These are phyloP conservation scores for Eulemur coronatus DNA, from an alignment of 2,797 vertebrate species.

Conservation along the genomic window DNA sequence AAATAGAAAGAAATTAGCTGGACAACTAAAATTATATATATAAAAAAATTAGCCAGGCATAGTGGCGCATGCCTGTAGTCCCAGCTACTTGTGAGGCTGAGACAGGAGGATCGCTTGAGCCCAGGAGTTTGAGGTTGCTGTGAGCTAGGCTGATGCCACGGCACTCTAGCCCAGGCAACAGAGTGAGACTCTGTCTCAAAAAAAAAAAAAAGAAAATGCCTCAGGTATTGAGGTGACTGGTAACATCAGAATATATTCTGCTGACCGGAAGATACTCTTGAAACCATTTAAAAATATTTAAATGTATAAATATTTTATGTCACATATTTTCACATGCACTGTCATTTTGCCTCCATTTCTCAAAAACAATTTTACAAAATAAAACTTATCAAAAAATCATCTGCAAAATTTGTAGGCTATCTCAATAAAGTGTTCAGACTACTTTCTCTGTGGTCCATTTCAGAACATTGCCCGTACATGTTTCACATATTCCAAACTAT, in stretches of 20 bases:
- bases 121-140: too few species aligned
- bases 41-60: too few species aligned
- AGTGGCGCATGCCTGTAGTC: too few species aligned
- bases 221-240: neutral
- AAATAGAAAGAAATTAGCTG: too few species aligned
- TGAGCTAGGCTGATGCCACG: too few species aligned
- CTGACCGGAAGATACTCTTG: neutral
- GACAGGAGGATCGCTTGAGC: too few species aligned
- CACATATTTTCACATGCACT: neutral
- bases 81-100: too few species aligned
- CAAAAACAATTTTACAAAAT: conserved; percentile 2
- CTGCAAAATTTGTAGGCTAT: neutral
- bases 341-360: neutral
- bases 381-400: neutral
- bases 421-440: neutral
- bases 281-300: neutral
- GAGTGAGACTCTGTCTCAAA: too few species aligned
- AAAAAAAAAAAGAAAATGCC: too few species aligned
- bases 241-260: neutral
- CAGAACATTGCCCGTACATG: neutral
- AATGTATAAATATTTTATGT: neutral
- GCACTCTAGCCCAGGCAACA: too few species aligned
- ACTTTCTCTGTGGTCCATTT: neutral
- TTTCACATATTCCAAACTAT: neutral
- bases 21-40: too few species aligned